Base-by-base conservation (phyloP, 1,140 invertebrate genomes). In the Tetramorium simillimum region DNA sequence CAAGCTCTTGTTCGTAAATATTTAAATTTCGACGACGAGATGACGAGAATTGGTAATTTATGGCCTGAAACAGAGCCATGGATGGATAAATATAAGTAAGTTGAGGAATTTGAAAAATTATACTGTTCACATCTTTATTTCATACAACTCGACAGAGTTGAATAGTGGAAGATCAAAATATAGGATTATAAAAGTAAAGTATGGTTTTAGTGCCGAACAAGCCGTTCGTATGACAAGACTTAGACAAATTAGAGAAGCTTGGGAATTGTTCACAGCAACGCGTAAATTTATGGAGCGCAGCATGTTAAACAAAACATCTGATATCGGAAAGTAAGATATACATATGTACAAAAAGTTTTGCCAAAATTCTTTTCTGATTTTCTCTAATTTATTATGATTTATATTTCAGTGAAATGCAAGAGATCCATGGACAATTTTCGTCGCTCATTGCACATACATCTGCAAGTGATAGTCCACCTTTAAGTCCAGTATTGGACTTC, bases 1-100 rank as follows among this genome's bases (percentile, higher is more conserved):
- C 95, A 96, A 82, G 94, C 94, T 51, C 91, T 97, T 40, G 94
- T 96, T 63, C 94, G 96, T 78, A 94, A 95, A 51, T 96, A 96
- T 93, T 92, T 96, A 72, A 95, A 95, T 72, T 97, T 97, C 93
- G 96, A 97, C 73, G 96, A 97, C 90, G 96, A 97, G 91, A 97
- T 97, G 96, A 96, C 95, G 62, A 94, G 95, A 78, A 96, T 97
- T 24, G 95, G 95, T 69, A 95, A 95, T 49, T 92, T 96, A 24
- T 97, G 96, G 96, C 94, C 95, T 33, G 96, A 96, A 84, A 95
- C 96, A 63, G 96, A 96, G 84, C 94, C 96, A n/a, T 93, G 96
- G n/a, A 96, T 97, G 87, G 96, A 96, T 88, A 95, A 96, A 85
- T 97, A 96, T 87, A 96, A 96, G 95, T 96, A 92, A 90, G 94